Evolutionary conservation across 2,113 vertebrate species (phyloP).

Genomic region (Halcyon senegalensis): DNA sequence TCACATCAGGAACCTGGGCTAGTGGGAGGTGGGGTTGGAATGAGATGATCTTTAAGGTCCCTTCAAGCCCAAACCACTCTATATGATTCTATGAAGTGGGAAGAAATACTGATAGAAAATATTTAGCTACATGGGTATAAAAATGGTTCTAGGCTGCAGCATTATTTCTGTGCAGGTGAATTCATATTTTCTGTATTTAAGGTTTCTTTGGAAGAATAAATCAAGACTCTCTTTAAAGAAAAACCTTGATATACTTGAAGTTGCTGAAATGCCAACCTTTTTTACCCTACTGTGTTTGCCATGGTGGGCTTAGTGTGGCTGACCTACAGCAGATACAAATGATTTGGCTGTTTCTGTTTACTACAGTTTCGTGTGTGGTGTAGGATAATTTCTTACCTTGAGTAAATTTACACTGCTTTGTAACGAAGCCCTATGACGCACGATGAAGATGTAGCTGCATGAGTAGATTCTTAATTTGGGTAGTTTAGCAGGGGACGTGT

Average conservation of each 20-base stretch:
- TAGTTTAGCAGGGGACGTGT: neutral
- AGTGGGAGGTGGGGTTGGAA: neutral
- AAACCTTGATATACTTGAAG: neutral
- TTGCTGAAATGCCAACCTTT: neutral
- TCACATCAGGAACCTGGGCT: neutral
- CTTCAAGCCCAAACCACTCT: neutral
- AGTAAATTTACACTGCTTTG: neutral
- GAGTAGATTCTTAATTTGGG: neutral
- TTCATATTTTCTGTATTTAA: neutral
- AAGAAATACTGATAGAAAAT: neutral
- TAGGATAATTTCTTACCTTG: neutral
- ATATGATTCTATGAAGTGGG: neutral
- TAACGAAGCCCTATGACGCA: fast-evolving
- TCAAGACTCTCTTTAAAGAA: neutral
- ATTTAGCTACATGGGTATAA: neutral
- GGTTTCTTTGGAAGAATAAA: neutral
- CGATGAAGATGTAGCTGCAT: neutral
- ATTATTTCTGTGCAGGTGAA: neutral
- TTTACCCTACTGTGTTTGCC: neutral
- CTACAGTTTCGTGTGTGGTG: neutral
- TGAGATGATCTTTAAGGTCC: neutral
- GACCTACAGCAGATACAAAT: neutral
- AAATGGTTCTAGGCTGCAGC: neutral
- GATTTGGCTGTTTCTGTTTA: neutral
- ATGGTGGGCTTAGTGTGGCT: neutral